Base-by-base conservation (phyloP, 1,140 invertebrate species). In the Nymphalis io region DNA sequence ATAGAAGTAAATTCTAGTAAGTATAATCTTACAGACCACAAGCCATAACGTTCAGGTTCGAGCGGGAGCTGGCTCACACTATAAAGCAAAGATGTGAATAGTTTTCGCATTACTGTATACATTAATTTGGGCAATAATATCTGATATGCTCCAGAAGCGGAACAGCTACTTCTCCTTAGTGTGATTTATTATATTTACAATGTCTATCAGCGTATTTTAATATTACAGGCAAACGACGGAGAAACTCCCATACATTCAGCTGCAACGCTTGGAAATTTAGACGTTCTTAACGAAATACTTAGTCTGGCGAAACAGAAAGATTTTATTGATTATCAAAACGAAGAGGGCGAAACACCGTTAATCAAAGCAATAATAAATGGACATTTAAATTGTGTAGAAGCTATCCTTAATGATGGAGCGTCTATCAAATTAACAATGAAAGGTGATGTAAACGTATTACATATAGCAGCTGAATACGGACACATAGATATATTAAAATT, bases 211-310 rank as follows among this genome's bases (percentile, higher is more conserved):
- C 27, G 15, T 38, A 53, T 59, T 57, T 61, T 44, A 16, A 39
- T 20, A 60, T 78, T 83, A 40, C 70, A 90, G 87, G 94, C 94
- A 72, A 93, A 94, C 51, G 93, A 94, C n/a, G 93, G 93, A 12
- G 87, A 93, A 72, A 94, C 92, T 23, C 89, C 93, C 3, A 84
- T 95, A 18, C 92, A 93, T 72, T 84, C 93, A 42, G 94, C 94
- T n/a, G 93, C 93, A 59, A 81, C 92, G 21, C 82, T 89, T 18
- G 95, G 94, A 0, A 93, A 95, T 73, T 13, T 88, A 76, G 93
- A 95, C 39, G 92, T 95, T 6, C 89, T 95, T 2, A 90, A 92
- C 69, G 90, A 95, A 80, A 91, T 96, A 5, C 85, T 94, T 21
- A 87, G 92, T 39, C 85, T 93, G 27, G 92, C 93, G 21, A 94